Percentiles rank a stretch among this genome's conserved stretches.
Evolutionary conservation across 2,113 vertebrate species (phyloP).

Genomic region (Menidia beryllina): DNA sequence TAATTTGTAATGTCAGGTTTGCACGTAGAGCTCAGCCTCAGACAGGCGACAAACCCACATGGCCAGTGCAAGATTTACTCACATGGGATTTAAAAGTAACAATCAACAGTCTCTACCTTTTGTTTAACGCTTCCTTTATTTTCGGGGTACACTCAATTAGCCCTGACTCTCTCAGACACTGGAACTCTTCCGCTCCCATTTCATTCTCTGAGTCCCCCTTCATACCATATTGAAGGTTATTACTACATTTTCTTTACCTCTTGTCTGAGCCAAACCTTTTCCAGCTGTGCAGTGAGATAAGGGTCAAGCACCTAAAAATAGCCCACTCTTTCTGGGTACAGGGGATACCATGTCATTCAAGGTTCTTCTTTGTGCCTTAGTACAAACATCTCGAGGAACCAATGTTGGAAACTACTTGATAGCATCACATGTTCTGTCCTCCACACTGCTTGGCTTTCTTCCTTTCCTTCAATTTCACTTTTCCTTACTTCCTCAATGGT

Average conservation of each 20-base stretch:
- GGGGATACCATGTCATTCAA: conserved; percentile 61
- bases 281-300: conserved; percentile 75
- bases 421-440: conserved; percentile 34
- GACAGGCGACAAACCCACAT: background rate
- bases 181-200: conserved; percentile 9
- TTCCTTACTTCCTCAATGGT: conserved; percentile 10
- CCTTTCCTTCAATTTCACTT: conserved; percentile 21
- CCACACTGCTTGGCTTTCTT: conserved; percentile 8
- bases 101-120: background rate
- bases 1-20: conserved; percentile 50
- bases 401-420: conserved; percentile 40
- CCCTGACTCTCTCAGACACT: conserved; percentile 17
- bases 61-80: background rate
- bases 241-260: conserved; percentile 64
- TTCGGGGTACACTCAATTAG: conserved; percentile 20
- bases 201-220: conserved; percentile 32
- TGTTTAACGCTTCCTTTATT: conserved; percentile 20
- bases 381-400: conserved; percentile 62
- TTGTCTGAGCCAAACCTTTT: conserved; percentile 45
- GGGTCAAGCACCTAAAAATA: conserved; percentile 71
- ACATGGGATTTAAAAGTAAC: background rate
- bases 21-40: conserved; percentile 5
- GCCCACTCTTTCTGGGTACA: conserved; percentile 29
- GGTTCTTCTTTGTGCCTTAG: conserved; percentile 46
- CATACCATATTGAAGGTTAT: conserved; percentile 54